A percentile compares a stretch with the other conserved stretches of the same genome.
phyloP scores from a whole-genome alignment of 2,113 vertebrate species.

The Pygoscelis antarcticus region DNA sequence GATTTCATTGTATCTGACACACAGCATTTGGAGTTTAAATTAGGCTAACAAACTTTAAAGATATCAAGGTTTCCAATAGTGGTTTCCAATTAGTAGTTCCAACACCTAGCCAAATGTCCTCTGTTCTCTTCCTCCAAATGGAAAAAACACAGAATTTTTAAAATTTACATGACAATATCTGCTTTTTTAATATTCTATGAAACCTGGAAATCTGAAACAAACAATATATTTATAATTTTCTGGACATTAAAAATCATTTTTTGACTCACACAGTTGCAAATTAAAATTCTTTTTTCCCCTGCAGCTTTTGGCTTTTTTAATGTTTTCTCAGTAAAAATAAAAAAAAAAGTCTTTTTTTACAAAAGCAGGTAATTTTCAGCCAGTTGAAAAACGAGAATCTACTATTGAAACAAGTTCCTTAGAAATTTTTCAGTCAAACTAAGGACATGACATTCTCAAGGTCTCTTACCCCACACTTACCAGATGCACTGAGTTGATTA shows the following conservation, averaged over 20 bases:
- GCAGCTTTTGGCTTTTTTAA: neutral
- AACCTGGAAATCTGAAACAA: neutral
- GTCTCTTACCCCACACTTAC: neutral
- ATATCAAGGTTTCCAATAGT: neutral
- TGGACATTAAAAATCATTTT: neutral
- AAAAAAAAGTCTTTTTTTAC: neutral
- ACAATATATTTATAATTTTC: neutral
- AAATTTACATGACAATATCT: neutral
- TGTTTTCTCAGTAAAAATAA: neutral
- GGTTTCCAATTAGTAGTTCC: neutral
- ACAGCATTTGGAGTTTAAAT: neutral
- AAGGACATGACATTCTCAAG: neutral
- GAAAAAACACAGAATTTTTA: accelerated
- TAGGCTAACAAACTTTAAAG: neutral
- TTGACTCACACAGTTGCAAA: neutral
- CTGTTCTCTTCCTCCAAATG: neutral
- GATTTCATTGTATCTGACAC: neutral
- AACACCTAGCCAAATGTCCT: neutral
- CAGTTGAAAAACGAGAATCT: neutral
- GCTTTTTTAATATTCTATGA: neutral
- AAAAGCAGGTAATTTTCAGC: neutral
- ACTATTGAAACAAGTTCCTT: neutral
- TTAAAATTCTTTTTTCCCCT: accelerated
- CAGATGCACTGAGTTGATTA: neutral
- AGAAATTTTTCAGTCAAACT: neutral